Evolutionary conservation across 2,888 invertebrate species (phyloP), one percentile per base, ranked within the genome.

Genomic region (Allophyes oxyacanthae): DNA sequence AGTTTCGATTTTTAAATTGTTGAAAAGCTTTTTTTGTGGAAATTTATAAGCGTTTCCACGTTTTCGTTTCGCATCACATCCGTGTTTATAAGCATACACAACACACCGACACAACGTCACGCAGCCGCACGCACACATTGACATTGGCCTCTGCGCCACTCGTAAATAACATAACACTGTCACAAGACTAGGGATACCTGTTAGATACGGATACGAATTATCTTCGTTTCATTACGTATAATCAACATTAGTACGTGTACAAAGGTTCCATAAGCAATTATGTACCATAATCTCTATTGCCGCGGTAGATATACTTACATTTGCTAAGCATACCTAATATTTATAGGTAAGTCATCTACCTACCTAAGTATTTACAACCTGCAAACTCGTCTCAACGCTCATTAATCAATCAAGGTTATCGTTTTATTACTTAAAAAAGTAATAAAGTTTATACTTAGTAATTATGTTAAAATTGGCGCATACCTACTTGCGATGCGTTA

Each of bases 31-130:
- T 72, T 20, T 67, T 62, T 53, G 50, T 75, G 64, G 59, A 77
- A 75, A 79, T n/a, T n/a, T n/a, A n/a, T 74, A 78, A 64, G 73
- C 62, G 75, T 81, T 77, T 81, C 57, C 65, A 79, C 72, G 61
- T 68, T 70, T 64, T 65, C 71, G 75, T 70, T 72, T 80, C 74
- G 68, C 74, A 78, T 78, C 78, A 86, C 83, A 88, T 87, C 87
- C 86, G 82, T 87, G 86, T 90, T 87, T 88, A 89, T 87, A 85
- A 83, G 81, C 81, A 79, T 79, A 78, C 78, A 81, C 77, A 79
- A 72, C 75, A 85, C 88, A 86, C 88, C 86, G 90, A 89, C 88
- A 86, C 83, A 63, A 89, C 91, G 92, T 90, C 91, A 91, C 81
- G 64, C 62, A 65, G 75, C 60, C 75, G 53, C 78, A 84, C 86